phyloP scores from a whole-genome alignment of 2,888 invertebrate species.

The Chymomyza caudatula region DNA sequence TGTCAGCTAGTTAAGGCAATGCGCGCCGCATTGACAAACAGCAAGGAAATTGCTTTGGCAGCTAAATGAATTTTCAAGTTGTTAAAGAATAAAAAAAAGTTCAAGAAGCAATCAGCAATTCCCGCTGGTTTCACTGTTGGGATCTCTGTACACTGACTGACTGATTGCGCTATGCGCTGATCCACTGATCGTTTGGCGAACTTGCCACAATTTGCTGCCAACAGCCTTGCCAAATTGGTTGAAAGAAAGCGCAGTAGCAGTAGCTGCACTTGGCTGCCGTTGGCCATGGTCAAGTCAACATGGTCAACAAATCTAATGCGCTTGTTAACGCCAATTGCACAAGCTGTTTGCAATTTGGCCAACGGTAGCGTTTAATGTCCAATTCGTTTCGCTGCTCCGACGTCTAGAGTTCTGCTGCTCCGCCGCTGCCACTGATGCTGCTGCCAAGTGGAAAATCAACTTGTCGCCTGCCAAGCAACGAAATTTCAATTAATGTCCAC shows the following conservation, averaged over 20 bases:
- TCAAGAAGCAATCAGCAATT: neutral
- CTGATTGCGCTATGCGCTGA: neutral
- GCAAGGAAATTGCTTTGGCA: constrained; percentile 65
- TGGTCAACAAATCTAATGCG: constrained; percentile 65
- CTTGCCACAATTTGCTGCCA: constrained; percentile 36
- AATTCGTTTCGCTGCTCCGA: constrained; percentile 59
- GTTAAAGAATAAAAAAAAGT: constrained; percentile 22
- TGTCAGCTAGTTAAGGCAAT: constrained; percentile 10
- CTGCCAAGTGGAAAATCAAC: constrained; percentile 64
- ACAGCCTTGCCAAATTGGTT: constrained; percentile 70
- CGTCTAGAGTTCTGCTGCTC: constrained; percentile 1
- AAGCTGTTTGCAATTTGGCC: constrained; percentile 64
- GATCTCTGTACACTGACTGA: neutral
- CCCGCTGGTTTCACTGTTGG: neutral
- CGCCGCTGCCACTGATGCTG: neutral
- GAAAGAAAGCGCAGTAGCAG: constrained; percentile 37
- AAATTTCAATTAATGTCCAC: constrained; percentile 58
- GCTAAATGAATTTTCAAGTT: constrained; percentile 28
- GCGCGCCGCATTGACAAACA: constrained; percentile 42
- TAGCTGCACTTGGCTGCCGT: constrained; percentile 17
- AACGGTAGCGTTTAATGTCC: constrained; percentile 75
- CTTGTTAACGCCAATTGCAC: constrained; percentile 71
- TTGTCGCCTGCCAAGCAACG: constrained; percentile 51
- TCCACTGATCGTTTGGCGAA: neutral
- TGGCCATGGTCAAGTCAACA: neutral